Evolutionary conservation across 2,113 vertebrate species (phyloP).

Genomic region (Amblyornis subalaris): DNA sequence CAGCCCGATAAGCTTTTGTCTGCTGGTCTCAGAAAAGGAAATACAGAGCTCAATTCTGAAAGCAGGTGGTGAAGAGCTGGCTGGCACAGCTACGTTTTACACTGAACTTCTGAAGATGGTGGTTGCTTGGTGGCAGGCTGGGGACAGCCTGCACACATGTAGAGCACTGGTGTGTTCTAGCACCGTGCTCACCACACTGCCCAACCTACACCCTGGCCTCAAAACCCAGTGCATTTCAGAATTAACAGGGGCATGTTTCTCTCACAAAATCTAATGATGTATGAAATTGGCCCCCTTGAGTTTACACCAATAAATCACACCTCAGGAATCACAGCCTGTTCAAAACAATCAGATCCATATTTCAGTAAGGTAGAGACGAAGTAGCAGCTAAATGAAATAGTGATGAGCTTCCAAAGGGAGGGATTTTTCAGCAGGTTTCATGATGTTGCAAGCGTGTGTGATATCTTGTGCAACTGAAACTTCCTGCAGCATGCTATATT

Average conservation of each 20-base stretch:
- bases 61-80: background rate
- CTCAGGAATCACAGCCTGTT: background rate
- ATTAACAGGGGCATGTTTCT: background rate
- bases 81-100: background rate
- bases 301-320: background rate
- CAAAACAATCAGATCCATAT: background rate
- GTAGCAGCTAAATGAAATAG: background rate
- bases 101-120: background rate
- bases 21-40: background rate
- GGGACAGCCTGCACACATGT: accelerated
- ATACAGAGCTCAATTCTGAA: background rate
- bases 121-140: background rate
- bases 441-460: background rate
- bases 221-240: background rate
- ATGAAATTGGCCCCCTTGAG: background rate
- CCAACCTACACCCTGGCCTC: background rate
- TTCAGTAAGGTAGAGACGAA: background rate
- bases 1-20: background rate
- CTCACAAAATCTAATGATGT: background rate
- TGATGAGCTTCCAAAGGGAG: background rate
- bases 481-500: background rate
- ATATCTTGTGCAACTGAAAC: background rate
- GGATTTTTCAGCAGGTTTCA: background rate
- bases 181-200: background rate
- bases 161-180: accelerated